phyloP scores from a whole-genome alignment of 2,888 invertebrate genomes.

The Psylliodes chrysocephalus region DNA sequence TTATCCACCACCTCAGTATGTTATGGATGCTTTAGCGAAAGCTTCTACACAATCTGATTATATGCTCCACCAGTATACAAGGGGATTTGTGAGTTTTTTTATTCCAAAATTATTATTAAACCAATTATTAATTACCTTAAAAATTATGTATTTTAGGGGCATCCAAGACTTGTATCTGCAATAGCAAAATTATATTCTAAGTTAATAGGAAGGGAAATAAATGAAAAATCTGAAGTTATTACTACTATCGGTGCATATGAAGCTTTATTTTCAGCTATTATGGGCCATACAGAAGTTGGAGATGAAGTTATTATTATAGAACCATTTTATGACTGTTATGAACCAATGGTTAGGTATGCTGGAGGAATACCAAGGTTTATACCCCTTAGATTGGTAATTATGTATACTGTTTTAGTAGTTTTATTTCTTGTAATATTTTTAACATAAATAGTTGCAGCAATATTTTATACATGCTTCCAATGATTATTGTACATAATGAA shows the following conservation, averaged over 20 bases:
- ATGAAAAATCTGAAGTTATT: conserved; percentile 86
- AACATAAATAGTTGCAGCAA: too few species aligned
- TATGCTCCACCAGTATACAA: conserved; percentile 89
- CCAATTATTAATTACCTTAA: too few species aligned
- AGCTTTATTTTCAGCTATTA: conserved; percentile 85
- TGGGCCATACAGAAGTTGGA: conserved; percentile 80
- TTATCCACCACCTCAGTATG: conserved; percentile 85
- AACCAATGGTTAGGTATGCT: conserved; percentile 90
- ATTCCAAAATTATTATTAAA: too few species aligned
- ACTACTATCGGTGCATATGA: conserved; percentile 96
- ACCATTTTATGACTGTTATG: conserved; percentile 98
- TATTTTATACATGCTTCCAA: too few species aligned
- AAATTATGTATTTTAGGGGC: conserved; percentile 84
- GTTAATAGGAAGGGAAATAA: conserved; percentile 78
- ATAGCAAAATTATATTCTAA: conserved; percentile 87
- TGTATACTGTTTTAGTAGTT: neutral
- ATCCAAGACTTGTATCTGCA: conserved; percentile 87
- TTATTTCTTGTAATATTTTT: neutral
- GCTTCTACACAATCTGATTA: conserved; percentile 76
- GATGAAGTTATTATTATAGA: conserved; percentile 97
- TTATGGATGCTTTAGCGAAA: conserved; percentile 79
- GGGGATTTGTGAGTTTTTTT: conserved; percentile 81
- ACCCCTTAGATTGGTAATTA: conserved; percentile 74
- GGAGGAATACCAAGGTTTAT: conserved; percentile 90
- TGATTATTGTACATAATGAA: too few species aligned